Evolutionary conservation across 2,797 vertebrate species (phyloP), one percentile per base, ranked within the genome.

Genomic region (Coilia nasus): DNA sequence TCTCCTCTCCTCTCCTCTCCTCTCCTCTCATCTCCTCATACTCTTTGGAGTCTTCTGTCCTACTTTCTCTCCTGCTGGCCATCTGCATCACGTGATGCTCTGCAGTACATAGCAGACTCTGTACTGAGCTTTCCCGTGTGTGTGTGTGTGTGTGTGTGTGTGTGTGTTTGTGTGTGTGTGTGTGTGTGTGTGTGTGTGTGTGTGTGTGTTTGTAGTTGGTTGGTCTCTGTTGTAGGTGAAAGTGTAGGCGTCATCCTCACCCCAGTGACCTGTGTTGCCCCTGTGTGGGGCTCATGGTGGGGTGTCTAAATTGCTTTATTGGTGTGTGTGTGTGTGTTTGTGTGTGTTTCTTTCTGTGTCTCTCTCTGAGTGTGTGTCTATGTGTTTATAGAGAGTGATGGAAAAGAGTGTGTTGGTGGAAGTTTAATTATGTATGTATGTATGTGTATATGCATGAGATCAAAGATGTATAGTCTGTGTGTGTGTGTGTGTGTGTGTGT

Each of bases 21-120:
- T 17, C 14, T 71, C 64, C 64, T 64, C n/a, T 71, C 28, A 15
- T 71, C 64, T 31, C 64, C 28, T 35, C 64, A 15, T 35, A 19
- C 7, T 78, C 35, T 19, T 78, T 44, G 15, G 71, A 78, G 71
- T 78, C 71, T 78, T 78, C 71, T 78, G 71, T 78, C 71, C 71
- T 78, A 78, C 71, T 78, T 78, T 78, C 71, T 78, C 71, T 78
- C 5, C 64, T 71, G 64, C 64, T 71, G 64, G 28, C 28, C 64
- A 5, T 78, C 7, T 21, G 71, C 71, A 78, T 78, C 71, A 78
- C 71, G 35, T 78, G 71, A 19, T 9, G 35, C 71, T 78, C 35
- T 78, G 71, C 71, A 78, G 71, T 78, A 44, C 31, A 41, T 78
- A 44, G 71, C 71, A 41, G 17, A 10, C 15, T 78, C 71, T 44